Percentiles rank a stretch among this genome's conserved stretches.
These are phyloP conservation scores for Diachasmimorpha longicaudata DNA, from an alignment of 1,140 invertebrate genomes.

Conservation along the genomic window DNA sequence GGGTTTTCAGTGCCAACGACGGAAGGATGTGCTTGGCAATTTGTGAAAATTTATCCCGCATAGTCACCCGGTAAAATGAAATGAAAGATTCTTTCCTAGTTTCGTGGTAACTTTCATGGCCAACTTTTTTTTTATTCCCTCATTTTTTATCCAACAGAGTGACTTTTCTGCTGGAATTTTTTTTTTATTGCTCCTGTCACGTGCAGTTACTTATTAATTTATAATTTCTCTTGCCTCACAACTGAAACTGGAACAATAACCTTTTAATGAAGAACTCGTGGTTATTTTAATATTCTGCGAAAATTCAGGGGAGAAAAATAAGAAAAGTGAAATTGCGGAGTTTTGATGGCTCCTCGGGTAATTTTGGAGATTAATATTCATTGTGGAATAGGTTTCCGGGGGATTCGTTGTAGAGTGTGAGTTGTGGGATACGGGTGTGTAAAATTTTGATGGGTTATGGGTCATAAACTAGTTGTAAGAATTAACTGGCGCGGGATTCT, in stretches of 20 bases:
- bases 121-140: not conserved
- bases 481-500: no score
- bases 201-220: not conserved
- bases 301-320: not conserved
- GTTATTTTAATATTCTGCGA: not conserved
- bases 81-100: not conserved
- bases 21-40: conserved; percentile 25
- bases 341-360: not conserved
- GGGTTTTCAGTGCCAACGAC: not conserved
- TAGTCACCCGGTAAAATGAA: not conserved
- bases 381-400: not conserved
- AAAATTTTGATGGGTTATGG: no score
- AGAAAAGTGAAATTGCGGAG: not conserved
- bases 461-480: no score
- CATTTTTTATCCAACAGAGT: not conserved
- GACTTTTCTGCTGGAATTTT: not conserved
- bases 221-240: not conserved
- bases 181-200: not conserved
- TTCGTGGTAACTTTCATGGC: not conserved
- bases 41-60: conserved; percentile 26
- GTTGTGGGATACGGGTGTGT: no score
- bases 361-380: not conserved
- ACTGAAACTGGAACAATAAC: not conserved
- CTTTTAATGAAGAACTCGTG: not conserved
- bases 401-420: not conserved